Base-by-base conservation (phyloP, 2,888 invertebrate genomes). In the Nymphalis polychloros region DNA sequence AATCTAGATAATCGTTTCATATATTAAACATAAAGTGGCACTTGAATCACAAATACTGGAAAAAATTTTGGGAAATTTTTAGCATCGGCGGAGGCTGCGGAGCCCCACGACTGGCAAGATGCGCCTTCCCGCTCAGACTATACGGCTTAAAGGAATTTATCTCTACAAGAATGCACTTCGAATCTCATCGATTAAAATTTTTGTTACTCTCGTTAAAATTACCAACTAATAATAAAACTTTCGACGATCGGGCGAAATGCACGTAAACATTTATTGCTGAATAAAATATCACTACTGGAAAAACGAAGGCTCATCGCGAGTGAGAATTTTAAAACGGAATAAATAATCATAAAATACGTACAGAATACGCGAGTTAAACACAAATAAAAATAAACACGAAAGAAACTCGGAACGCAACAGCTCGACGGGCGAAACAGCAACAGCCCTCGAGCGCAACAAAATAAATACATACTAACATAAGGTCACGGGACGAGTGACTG, bases 21-120 rank as follows among this genome's bases (percentile, higher is more conserved):
- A 90, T 90, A 90, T 94, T 94, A 94, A 94, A 95, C 94, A 94
- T 94, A 94, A 95, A 95, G 95, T 95, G 95, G 95, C 95, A 95
- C 95, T 95, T 95, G 94, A 94, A 95, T 95, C 95, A 95, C 95
- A 95, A 95, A 95, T 94, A 95, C 94, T 94, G 94, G 94, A 93
- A 94, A 94, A 93, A 92, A 94, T 94, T 94, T 93, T 91, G 93
- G 93, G 92, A 94, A 94, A 93, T 88, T 87, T 57, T 90, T 88
- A 90, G 90, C 87, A 70, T 82, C 85, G 85, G 85, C 87, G 85
- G 83, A 79, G 80, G 83, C 84, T 83, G 83, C 86, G 83, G 84
- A 73, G 75, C 73, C 74, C 61, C 59, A 23, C 67, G 67, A 62
- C 62, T 64, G 66, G 69, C 69, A 69, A 69, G 69, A 67, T 63